Base-by-base conservation (phyloP, 2,797 vertebrate genomes). In the Pangasius larnaudii region DNA sequence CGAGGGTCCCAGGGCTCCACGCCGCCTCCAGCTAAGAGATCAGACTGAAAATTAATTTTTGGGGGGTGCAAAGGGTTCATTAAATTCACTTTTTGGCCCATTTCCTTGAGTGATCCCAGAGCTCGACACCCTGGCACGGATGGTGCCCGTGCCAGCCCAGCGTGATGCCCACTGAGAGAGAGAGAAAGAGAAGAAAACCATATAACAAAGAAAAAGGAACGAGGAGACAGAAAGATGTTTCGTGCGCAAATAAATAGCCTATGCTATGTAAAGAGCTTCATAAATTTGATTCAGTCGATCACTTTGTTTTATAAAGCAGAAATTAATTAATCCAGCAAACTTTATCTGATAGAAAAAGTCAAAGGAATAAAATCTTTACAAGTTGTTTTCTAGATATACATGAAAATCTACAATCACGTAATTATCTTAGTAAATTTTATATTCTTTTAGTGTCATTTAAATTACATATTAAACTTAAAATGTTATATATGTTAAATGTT, bases 41-140 rank as follows among this genome's bases (percentile, higher is more conserved):
- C 94, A 95, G 94, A 93, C 93, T 93, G 92, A 92, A 95, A 94
- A 96, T 96, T 92, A 93, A 94, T 94, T 95, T 95, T 91, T 53
- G 53, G 85, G 84, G 80, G 53, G 59, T 58, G 85, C 87, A 81
- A 87, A 81, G 93, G 90, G 93, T 95, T 95, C 94, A 95, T 95
- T 95, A 95, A 93, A 94, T 94, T 93, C 92, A 91, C 90, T 94
- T 94, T 94, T 95, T 95, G 95, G 94, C 93, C 93, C 94, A 92
- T 94, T 95, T 95, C 94, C 94, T 92, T 89, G 91, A 92, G 91
- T 94, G 92, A 92, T 95, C 94, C 94, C 94, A 22, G 22, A 94
- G 91, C 91, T 63, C 85, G 86, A 88, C 86, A 86, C 85, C 88
- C 88, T 92, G 92, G 93, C 90, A 91, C 65, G 78, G 79, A 83